Evolutionary conservation across 1,140 invertebrate genomes (phyloP), one percentile per base, ranked within the genome.

Genomic region (Ephestia elutella): DNA sequence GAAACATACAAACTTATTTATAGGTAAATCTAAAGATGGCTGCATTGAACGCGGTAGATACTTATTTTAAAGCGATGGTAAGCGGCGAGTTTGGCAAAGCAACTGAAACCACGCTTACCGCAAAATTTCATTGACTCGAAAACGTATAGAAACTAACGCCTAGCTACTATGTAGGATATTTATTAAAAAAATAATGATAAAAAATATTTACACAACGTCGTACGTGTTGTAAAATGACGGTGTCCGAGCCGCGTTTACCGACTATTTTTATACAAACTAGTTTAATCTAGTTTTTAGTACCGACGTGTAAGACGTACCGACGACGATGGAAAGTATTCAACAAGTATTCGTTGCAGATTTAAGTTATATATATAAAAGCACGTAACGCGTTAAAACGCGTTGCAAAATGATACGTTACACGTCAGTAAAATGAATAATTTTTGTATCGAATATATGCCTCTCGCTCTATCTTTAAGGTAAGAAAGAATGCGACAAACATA

Each of bases 111-210:
- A 15, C 38, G 38, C 38, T 15, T 15, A 44, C 38, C 38, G 38
- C 38, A 44, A 15, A 35, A 15, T 15, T 44, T n/a, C 15, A 44
- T 44, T 44, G 38, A 44, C 38, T 44, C 38, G 38, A 44, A 44
- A 44, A 44, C 38, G 38, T 15, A 32, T 32, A 44, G 38, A 44
- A 44, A n/a, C 38, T 44, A 25, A 53, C 21, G 21, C 49, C 18
- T 53, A 53, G 21, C 50, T 53, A 53, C 50, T 25, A 50, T 20
- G 20, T 50, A 50, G 21, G 21, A 53, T 53, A 53, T 53, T 25
- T 53, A 53, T 25, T 53, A 53, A 53, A 53, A 53, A 53, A 53
- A 53, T 25, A 53, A 21, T 53, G 21, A 53, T 25, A 20, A 53
- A 19, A 25, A 53, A 53, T 21, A 21, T 53, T 21, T 53, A 53